These are phyloP conservation scores for Philypnodon macrostomus DNA, from an alignment of 2,797 vertebrate genomes.

Conservation along the genomic window DNA sequence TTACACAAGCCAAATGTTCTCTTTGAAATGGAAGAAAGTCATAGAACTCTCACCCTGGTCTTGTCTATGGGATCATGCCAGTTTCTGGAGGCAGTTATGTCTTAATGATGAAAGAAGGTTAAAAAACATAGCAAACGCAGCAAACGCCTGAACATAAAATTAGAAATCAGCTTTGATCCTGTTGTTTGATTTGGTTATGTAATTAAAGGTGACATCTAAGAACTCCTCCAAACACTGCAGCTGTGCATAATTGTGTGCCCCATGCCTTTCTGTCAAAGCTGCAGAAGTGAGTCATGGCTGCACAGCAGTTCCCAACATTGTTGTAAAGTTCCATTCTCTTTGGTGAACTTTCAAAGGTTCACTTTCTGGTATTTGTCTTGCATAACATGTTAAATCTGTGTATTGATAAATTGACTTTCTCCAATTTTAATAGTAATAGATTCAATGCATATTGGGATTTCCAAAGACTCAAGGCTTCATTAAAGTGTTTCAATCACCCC, in stretches of 20 bases:
- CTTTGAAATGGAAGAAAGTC: conserved; percentile 19
- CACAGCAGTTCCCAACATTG: too few relatives aligned
- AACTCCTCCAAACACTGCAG: conserved; percentile 10
- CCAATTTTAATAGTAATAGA: too few relatives aligned
- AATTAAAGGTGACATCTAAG: background rate
- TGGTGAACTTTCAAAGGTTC: too few relatives aligned
- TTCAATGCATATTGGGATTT: too few relatives aligned
- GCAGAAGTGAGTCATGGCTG: too few relatives aligned
- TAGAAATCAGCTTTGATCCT: conserved; percentile 8
- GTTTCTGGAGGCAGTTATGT: background rate
- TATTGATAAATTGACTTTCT: too few relatives aligned
- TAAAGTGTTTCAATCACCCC: too few relatives aligned
- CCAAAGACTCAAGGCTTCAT: too few relatives aligned
- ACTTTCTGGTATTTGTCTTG: too few relatives aligned
- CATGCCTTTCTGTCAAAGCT: conserved; percentile 5
- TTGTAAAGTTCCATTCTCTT: too few relatives aligned
- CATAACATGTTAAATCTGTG: too few relatives aligned
- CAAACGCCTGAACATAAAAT: background rate
- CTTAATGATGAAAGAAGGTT: background rate
- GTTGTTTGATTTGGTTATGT: background rate
- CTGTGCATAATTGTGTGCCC: conserved; percentile 16
- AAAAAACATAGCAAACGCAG: background rate
- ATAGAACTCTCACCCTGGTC: conserved; percentile 11
- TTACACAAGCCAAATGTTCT: conserved; percentile 4
- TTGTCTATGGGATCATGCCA: conserved; percentile 3